Conservation (phyloP, 2,113 vertebrate genomes). For the Ifrita kowaldi region DNA sequence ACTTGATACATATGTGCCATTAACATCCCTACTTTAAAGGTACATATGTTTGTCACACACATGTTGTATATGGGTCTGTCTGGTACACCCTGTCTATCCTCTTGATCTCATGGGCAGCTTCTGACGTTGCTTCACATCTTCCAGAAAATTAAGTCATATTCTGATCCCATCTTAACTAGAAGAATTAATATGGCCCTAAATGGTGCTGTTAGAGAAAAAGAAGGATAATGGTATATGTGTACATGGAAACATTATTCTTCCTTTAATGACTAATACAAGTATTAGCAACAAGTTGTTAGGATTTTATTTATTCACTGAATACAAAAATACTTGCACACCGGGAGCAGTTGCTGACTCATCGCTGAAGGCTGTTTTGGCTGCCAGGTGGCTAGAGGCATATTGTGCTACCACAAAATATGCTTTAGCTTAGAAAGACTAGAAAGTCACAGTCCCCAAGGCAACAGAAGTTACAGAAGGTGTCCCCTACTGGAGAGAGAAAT, state of each 20-base stretch:
- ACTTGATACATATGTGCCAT: accelerated
- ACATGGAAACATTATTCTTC: conserved; percentile 4
- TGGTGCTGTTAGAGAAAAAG: neutral
- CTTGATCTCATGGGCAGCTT: neutral
- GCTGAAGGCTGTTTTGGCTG: conserved; percentile 31
- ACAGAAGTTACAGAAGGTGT: conserved; percentile 35
- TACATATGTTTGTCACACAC: neutral
- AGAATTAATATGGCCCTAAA: neutral
- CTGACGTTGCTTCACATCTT: neutral
- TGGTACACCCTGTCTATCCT: neutral
- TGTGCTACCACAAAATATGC: conserved; percentile 49
- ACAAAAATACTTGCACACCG: conserved; percentile 27
- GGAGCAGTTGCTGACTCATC: conserved; percentile 51
- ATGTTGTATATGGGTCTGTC: neutral
- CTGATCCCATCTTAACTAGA: neutral
- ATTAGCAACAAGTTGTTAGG: conserved; percentile 4
- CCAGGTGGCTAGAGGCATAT: conserved; percentile 52
- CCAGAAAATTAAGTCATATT: neutral
- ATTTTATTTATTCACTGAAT: conserved; percentile 42
- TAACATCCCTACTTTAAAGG: neutral
- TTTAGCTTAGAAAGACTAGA: conserved; percentile 50
- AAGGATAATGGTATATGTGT: neutral
- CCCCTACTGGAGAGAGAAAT: conserved; percentile 2
- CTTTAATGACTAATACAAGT: conserved; percentile 20
- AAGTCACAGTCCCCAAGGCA: conserved; percentile 53